A percentile compares a stretch with the other conserved stretches of the same genome.
Evolutionary conservation across 2,113 vertebrate genomes (phyloP).

Genomic region (Erythrolamprus reginae): DNA sequence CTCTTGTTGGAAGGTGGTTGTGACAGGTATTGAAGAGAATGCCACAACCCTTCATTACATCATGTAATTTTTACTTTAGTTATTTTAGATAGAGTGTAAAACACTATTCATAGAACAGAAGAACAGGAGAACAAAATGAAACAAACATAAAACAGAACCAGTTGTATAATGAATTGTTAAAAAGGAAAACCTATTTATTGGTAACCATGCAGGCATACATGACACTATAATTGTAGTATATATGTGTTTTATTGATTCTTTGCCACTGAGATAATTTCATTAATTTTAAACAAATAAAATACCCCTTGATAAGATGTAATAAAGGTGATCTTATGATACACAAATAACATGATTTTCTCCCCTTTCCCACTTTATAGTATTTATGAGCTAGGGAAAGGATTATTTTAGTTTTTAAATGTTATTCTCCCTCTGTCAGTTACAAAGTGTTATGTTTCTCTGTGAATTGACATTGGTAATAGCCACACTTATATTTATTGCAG

Average conservation of each 20-base stretch:
- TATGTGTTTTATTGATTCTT: slow-evolving; percentile 44
- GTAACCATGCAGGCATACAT: background rate
- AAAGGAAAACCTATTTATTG: slow-evolving; percentile 56
- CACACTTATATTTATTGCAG: background rate
- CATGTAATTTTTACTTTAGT: slow-evolving; percentile 70
- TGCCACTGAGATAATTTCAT: slow-evolving; percentile 56
- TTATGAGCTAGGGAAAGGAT: slow-evolving; percentile 46
- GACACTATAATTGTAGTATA: background rate
- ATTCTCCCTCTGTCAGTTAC: slow-evolving; percentile 53
- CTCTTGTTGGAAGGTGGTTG: slow-evolving; percentile 60
- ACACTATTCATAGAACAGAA: slow-evolving; percentile 55
- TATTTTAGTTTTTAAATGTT: slow-evolving; percentile 60
- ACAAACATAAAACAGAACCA: slow-evolving; percentile 62
- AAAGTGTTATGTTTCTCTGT: slow-evolving; percentile 43
- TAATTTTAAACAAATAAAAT: slow-evolving; percentile 60
- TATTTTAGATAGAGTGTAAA: slow-evolving; percentile 64
- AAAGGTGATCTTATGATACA: slow-evolving; percentile 57
- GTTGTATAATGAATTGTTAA: slow-evolving; percentile 51
- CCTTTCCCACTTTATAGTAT: slow-evolving; percentile 37
- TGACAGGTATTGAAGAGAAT: slow-evolving; percentile 62
- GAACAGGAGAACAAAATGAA: slow-evolving; percentile 64
- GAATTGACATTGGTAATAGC: slow-evolving; percentile 34
- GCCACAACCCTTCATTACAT: slow-evolving; percentile 61
- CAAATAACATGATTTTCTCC: slow-evolving; percentile 55
- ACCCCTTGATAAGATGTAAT: slow-evolving; percentile 58